Conservation (phyloP, 2,888 invertebrate species). For the Parochlus steinenii region DNA sequence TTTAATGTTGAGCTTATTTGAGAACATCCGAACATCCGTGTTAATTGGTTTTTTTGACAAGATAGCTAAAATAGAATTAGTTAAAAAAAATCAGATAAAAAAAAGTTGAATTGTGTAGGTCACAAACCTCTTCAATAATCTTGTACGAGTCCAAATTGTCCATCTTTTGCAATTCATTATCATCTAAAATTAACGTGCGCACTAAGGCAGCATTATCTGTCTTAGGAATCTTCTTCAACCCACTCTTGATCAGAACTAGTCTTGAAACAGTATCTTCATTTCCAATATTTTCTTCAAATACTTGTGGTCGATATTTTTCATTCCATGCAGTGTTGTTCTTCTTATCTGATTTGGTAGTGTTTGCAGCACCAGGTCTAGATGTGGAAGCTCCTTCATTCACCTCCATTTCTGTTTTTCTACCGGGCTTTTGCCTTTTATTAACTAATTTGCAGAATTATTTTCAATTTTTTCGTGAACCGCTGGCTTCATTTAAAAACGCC, state of each 20-base stretch:
- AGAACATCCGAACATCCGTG: conserved; percentile 77
- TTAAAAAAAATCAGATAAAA: conserved; percentile 10
- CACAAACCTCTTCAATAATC: conserved; percentile 54
- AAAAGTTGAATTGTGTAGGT: conserved; percentile 4
- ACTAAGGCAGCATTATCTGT: conserved; percentile 48
- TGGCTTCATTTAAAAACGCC: too few species aligned
- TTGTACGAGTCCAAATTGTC: conserved; percentile 74
- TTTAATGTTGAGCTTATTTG: conserved; percentile 56
- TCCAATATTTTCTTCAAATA: not conserved
- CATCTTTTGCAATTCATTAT: conserved; percentile 72
- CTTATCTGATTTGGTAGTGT: too few species aligned
- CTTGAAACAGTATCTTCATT: too few species aligned
- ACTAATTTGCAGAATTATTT: too few species aligned
- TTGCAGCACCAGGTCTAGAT: too few species aligned
- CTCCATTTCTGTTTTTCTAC: too few species aligned
- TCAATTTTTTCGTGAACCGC: too few species aligned
- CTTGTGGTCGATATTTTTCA: not conserved
- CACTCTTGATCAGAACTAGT: conserved; percentile 64
- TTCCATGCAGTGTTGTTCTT: too few species aligned
- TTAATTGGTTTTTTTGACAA: conserved; percentile 65
- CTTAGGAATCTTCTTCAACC: conserved; percentile 64
- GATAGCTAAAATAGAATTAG: conserved; percentile 47
- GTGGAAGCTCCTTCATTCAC: too few species aligned
- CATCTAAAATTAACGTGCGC: conserved; percentile 59
- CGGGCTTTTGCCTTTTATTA: too few species aligned